A percentile compares a stretch with the other conserved stretches of the same genome.
Evolutionary conservation across 2,113 vertebrate species (phyloP).

Genomic region (Casuarius casuarius): DNA sequence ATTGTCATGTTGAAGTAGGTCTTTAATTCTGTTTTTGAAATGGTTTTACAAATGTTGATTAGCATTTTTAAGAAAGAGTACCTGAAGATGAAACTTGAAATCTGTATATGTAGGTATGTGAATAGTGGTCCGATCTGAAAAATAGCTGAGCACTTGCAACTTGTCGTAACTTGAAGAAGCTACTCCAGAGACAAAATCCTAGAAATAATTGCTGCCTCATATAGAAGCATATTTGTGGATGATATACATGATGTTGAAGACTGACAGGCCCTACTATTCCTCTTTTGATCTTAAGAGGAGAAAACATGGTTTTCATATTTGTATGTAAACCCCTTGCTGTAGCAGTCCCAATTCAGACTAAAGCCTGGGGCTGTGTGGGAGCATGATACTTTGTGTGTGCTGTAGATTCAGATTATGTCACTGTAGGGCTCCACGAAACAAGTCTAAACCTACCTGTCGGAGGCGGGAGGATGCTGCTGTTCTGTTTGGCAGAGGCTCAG

Average conservation of each 20-base stretch:
- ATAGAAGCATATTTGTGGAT: not conserved
- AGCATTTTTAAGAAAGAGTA: not conserved
- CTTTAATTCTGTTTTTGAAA: not conserved
- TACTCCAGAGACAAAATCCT: not conserved
- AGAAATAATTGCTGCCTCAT: not conserved
- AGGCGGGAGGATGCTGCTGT: not conserved
- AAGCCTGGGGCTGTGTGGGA: not conserved
- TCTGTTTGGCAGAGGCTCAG: not conserved
- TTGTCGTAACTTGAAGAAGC: not conserved
- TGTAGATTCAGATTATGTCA: no score
- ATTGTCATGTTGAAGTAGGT: not conserved
- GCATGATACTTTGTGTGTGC: not conserved
- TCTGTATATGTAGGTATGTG: not conserved
- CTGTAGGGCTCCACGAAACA: not conserved
- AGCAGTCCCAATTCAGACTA: not conserved
- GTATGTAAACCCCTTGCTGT: not conserved
- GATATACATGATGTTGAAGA: not conserved
- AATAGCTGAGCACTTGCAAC: not conserved
- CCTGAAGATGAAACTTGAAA: not conserved
- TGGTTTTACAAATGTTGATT: not conserved
- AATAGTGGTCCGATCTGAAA: not conserved
- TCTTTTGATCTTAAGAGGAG: not conserved
- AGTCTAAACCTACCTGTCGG: not conserved
- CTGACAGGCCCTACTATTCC: not conserved
- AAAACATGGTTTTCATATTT: not conserved